phyloP scores from a whole-genome alignment of 2,113 vertebrate species.

The Megaleporinus macrocephalus region DNA sequence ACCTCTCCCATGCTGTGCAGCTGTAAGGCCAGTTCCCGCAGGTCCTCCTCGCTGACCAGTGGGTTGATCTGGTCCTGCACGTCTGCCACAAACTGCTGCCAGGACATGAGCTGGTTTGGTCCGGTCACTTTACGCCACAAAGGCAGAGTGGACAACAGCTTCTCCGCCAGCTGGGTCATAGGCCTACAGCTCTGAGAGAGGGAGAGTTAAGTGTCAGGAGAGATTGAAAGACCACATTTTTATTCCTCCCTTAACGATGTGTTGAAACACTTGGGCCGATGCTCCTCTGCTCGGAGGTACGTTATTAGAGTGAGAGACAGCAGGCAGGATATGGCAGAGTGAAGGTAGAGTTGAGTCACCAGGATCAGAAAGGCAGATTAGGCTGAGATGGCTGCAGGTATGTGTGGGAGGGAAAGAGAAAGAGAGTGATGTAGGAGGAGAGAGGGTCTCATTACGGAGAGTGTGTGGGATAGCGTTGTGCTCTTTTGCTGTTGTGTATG shows the following conservation, averaged over 20 bases:
- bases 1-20: conserved; percentile 96
- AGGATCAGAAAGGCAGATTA: background rate
- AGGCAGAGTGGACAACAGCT: conserved; percentile 86
- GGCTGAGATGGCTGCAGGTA: conserved; percentile 15
- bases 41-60: conserved; percentile 89
- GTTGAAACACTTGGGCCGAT: background rate
- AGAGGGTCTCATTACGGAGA: conserved; percentile 30
- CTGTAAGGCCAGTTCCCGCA: conserved; percentile 87
- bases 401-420: conserved; percentile 35
- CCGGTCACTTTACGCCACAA: conserved; percentile 93
- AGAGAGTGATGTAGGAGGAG: background rate
- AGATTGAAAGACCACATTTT: background rate
- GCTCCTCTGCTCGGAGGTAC: background rate
- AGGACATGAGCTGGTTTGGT: conserved; percentile 94
- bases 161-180: conserved; percentile 91
- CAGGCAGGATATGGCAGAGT: background rate
- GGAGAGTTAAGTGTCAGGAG: background rate
- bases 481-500: background rate
- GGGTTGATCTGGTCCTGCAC: conserved; percentile 96
- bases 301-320: background rate
- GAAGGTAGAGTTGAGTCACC: background rate
- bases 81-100: conserved; percentile 94
- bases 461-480: conserved; percentile 18
- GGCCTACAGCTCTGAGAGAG: conserved; percentile 82
- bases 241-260: background rate